Base-by-base conservation (phyloP, 2,113 vertebrate genomes). In the Gobio gobio region DNA sequence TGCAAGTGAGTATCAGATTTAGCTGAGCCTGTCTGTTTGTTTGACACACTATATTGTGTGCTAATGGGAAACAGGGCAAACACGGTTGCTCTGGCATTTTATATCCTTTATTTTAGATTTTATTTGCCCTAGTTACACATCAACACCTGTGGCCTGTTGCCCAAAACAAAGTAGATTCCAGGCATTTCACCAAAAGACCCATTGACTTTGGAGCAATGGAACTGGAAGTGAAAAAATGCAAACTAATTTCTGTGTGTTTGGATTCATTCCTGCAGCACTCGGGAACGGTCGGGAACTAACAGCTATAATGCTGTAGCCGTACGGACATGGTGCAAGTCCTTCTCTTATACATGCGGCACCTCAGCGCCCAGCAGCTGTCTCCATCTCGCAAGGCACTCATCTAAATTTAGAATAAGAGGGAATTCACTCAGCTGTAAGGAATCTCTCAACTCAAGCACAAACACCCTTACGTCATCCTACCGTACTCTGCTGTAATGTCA, bases 391-490 rank as follows among this genome's bases (percentile, higher is more conserved):
- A 54, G 79, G 79, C 40, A 18, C 63, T 68, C 45, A 3, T 82
- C 79, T 82, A 82, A 33, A 82, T 82, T 36, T 82, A 82, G 79
- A 66, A 54, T 10, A 56, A 51, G 79, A 51, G 61, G 79, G 61
- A 80, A 82, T n/a, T 82, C 79, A 82, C 63, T 33, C 45, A 36
- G 24, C 61, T 82, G 79, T 68, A 54, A 82, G 79, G 63, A 82
- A 82, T 82, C 63, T 82, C 63, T 82, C 79, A 51, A 26, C 43
- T 68, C 61, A 36, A 82, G 59, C 63, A 82, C 79, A n/a, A 49
- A 80, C 24, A 24, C 40, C 24, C 59, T 80, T 24, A 49, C 78
- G 58, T 80, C 59, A 80, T 49, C 78, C 13, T 20, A 49, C 16
- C 24, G 13, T 64, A 43, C 20, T 78, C 56, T 12, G 59, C 43